A percentile compares a stretch with the other conserved stretches of the same genome.
Conservation (phyloP, 2,113 vertebrate species). For the Heptranchias perlo region DNA sequence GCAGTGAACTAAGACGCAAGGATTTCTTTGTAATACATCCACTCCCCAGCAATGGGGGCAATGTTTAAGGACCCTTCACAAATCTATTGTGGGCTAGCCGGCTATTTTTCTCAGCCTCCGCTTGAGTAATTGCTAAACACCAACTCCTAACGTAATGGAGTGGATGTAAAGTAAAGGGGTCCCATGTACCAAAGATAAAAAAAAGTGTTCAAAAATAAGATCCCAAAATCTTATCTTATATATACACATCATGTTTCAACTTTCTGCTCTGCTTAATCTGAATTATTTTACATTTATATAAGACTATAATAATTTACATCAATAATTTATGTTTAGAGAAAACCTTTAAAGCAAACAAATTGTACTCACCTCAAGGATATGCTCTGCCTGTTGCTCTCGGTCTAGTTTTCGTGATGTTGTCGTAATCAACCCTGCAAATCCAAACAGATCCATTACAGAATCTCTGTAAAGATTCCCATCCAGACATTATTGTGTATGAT, state of each 20-base stretch:
- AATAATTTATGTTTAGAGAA: background rate
- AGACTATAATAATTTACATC: background rate
- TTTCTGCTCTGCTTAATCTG: too few relatives aligned
- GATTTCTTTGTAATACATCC: background rate
- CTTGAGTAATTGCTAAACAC: background rate
- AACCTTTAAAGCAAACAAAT: slow-evolving; percentile 26
- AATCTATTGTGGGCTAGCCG: background rate
- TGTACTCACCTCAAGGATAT: slow-evolving; percentile 84
- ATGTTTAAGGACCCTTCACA: background rate
- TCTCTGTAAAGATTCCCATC: background rate
- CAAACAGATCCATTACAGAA: slow-evolving; percentile 13
- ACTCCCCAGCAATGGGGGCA: background rate
- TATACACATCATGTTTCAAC: too few relatives aligned
- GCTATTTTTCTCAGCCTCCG: background rate
- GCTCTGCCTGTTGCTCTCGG: slow-evolving; percentile 87
- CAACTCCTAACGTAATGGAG: background rate
- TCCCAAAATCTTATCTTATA: background rate
- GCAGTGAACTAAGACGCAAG: background rate
- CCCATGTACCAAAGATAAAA: background rate
- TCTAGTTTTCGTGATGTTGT: slow-evolving; percentile 91
- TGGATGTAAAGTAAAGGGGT: background rate
- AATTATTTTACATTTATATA: background rate
- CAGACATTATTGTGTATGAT: background rate
- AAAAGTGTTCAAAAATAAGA: background rate
- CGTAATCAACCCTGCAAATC: slow-evolving; percentile 76